Conservation (phyloP, 2,797 vertebrate genomes). For the Malurus splendens region DNA sequence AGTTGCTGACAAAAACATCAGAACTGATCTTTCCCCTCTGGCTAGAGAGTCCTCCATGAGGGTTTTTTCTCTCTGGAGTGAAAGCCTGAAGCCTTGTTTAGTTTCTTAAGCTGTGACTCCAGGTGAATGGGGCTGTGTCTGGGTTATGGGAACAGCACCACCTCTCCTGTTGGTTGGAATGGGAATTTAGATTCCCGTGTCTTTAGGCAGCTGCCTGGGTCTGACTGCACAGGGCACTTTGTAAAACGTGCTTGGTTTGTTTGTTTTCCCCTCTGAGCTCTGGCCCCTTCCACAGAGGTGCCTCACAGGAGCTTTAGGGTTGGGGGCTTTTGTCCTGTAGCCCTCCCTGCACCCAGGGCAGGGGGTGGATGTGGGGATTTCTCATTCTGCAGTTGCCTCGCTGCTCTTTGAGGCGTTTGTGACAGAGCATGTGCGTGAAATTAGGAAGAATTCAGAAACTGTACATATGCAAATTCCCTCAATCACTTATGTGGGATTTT, state of each 20-base stretch:
- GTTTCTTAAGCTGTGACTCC: not conserved
- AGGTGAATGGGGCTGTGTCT: not conserved
- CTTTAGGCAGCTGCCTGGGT: not conserved
- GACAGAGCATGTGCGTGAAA: not conserved
- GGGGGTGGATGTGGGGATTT: not conserved
- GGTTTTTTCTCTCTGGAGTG: not conserved
- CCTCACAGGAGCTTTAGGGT: not conserved
- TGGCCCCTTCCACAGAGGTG: not conserved
- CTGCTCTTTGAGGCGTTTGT: not conserved
- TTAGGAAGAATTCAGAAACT: not conserved
- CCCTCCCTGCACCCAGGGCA: not conserved
- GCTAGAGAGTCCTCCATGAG: not conserved
- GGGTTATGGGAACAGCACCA: not conserved
- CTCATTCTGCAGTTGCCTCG: not conserved
- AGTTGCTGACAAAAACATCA: not conserved
- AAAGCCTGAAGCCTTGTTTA: not conserved
- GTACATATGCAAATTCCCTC: slow-evolving; percentile 19
- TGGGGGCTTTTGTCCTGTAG: not conserved
- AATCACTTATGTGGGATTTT: not conserved
- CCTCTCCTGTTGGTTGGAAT: not conserved
- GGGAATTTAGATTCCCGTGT: not conserved
- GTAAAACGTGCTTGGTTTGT: not conserved
- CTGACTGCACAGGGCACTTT: not conserved
- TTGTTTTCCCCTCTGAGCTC: not conserved
- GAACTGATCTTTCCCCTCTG: not conserved